Evolutionary conservation across 2,888 invertebrate genomes (phyloP).

Genomic region (Choreutis nemorana): DNA sequence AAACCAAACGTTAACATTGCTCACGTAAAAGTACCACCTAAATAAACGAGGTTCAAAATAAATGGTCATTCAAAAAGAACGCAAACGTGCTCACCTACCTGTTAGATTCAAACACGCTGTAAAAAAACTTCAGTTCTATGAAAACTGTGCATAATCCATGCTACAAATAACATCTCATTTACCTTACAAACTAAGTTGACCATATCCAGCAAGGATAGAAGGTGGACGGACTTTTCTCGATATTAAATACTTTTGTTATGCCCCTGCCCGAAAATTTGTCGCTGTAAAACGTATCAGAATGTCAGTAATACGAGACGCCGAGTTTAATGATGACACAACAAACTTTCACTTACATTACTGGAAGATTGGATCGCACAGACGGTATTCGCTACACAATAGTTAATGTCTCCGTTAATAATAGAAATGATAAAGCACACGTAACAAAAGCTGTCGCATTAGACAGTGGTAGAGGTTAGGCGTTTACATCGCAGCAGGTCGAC

Average conservation of each 20-base stretch:
- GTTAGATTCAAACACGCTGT: no score
- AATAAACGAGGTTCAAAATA: no score
- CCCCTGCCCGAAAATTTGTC: slow-evolving; percentile 24
- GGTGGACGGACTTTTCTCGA: slow-evolving; percentile 19
- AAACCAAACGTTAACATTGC: no score
- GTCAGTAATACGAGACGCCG: slow-evolving; percentile 29
- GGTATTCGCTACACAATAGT: slow-evolving; percentile 35
- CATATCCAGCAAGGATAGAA: slow-evolving; percentile 29
- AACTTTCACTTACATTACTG: slow-evolving; percentile 52
- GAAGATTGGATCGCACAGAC: slow-evolving; percentile 21
- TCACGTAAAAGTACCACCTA: no score
- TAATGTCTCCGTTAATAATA: slow-evolving; percentile 27
- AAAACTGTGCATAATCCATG: not conserved
- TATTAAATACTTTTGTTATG: slow-evolving; percentile 36
- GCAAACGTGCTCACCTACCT: no score
- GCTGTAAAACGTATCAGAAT: slow-evolving; percentile 32
- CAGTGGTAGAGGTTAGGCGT: slow-evolving; percentile 51
- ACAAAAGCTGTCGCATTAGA: slow-evolving; percentile 57
- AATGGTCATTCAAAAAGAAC: no score
- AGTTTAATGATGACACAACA: slow-evolving; percentile 40
- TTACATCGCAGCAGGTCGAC: slow-evolving; percentile 63
- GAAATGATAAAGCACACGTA: slow-evolving; percentile 37
- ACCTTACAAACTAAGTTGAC: slow-evolving; percentile 32
- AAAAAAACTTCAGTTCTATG: no score
- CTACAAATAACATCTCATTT: slow-evolving; percentile 13